Percentiles rank a stretch among this genome's conserved stretches.
Evolutionary conservation across 2,113 vertebrate species (phyloP).

Genomic region (Cyprinodon tularosa): DNA sequence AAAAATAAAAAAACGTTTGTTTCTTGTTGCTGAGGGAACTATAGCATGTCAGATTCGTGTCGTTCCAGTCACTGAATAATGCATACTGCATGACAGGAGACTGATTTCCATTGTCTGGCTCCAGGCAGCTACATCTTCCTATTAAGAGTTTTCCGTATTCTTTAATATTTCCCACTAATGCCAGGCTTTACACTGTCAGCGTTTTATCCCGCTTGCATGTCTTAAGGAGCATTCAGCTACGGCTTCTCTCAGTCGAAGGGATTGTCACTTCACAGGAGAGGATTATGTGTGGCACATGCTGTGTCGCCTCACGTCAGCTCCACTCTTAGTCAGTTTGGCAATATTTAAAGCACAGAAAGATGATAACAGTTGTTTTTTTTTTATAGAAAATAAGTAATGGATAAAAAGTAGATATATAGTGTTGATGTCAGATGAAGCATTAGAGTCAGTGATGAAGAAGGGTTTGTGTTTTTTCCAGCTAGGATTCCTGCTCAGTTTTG

Average conservation of each 20-base stretch:
- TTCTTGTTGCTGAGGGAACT: not conserved
- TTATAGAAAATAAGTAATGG: not conserved
- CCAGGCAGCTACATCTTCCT: constrained; percentile 33
- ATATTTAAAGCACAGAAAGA: not conserved
- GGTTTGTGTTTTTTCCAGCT: too few relatives aligned
- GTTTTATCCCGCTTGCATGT: constrained; percentile 29
- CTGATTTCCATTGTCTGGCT: constrained; percentile 61
- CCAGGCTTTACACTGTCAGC: constrained; percentile 54
- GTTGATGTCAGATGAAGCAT: not conserved
- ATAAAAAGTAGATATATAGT: not conserved
- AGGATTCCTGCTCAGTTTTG: too few relatives aligned
- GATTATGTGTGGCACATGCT: constrained; percentile 24
- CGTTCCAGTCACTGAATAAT: constrained; percentile 14
- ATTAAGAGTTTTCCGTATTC: constrained; percentile 7
- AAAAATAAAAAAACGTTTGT: not conserved
- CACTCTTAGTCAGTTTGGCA: not conserved
- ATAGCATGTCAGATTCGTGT: constrained; percentile 14
- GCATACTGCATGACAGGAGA: constrained; percentile 8
- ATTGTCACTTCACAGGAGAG: constrained; percentile 20
- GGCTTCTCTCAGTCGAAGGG: constrained; percentile 18
- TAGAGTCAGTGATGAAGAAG: too few relatives aligned
- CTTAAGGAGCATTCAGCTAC: constrained; percentile 5
- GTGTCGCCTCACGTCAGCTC: constrained; percentile 1
- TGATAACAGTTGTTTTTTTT: not conserved
- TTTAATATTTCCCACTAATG: constrained; percentile 54